phyloP scores from a whole-genome alignment of 2,888 invertebrate genomes.

The Ferrisia virgata region DNA sequence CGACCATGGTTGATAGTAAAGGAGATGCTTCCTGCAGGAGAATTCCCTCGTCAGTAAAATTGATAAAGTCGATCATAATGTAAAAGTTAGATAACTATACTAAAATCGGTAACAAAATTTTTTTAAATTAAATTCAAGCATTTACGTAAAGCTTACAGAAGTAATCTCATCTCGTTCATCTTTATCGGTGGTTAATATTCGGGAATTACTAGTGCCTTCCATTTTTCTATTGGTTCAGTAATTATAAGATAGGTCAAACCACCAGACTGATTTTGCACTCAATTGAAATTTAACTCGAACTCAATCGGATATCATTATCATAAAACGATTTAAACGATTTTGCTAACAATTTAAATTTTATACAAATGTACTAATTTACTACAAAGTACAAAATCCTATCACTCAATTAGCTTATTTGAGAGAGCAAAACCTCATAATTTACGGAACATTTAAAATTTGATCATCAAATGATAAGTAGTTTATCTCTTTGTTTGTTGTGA shows the following conservation, averaged over 20 bases:
- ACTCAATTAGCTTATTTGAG: too few species aligned
- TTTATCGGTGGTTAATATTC: neutral
- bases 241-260: neutral
- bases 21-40: slow-evolving; percentile 34
- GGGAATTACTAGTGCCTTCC: neutral
- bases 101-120: too few species aligned
- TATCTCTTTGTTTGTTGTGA: neutral
- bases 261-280: neutral
- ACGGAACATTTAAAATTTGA: too few species aligned
- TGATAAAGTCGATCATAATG: neutral
- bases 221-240: neutral
- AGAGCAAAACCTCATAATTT: too few species aligned
- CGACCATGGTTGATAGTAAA: slow-evolving; percentile 53
- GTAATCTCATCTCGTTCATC: neutral
- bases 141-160: neutral
- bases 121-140: neutral
- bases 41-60: neutral
- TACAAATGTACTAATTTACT: too few species aligned
- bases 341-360: too few species aligned
- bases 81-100: neutral
- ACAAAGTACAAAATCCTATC: too few species aligned
- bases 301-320: neutral
- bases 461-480: neutral
- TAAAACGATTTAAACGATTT: neutral
- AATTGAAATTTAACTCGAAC: neutral